These are phyloP conservation scores for Oreochromis aureus DNA, from an alignment of 2,113 vertebrate species.

Conservation along the genomic window DNA sequence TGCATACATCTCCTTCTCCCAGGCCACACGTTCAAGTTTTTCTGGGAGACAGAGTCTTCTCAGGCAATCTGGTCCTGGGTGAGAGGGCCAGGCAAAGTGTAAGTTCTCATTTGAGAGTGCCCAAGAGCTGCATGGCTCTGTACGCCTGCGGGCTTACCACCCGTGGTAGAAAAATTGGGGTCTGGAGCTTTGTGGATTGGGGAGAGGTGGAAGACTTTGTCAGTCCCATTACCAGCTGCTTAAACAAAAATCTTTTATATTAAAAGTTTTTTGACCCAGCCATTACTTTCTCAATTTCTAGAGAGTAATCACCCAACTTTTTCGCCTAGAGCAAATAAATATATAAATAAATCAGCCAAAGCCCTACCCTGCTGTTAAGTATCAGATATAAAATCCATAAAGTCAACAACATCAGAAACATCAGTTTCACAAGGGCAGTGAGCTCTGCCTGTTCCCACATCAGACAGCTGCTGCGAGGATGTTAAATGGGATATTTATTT, in stretches of 20 bases:
- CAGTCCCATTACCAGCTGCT: not conserved
- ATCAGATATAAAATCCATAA: not conserved
- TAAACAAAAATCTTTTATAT: not conserved
- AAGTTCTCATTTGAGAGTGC: not conserved
- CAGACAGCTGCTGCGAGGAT: not conserved
- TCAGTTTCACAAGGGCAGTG: not conserved
- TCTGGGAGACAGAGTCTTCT: not conserved
- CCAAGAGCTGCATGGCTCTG: not conserved
- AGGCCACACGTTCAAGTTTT: not conserved
- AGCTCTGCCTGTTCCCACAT: not conserved
- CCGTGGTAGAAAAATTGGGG: not conserved
- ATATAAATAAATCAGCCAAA: not conserved
- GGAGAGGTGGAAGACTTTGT: not conserved
- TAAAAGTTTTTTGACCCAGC: not conserved
- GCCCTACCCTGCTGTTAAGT: not conserved
- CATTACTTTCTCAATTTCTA: not conserved
- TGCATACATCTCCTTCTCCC: not conserved
- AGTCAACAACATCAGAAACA: not conserved
- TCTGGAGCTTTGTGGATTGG: not conserved
- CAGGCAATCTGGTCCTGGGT: not conserved
- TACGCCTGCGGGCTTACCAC: rapidly evolving
- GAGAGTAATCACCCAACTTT: not conserved
- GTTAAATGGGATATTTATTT: not conserved
- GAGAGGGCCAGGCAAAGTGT: not conserved
- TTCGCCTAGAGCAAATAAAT: rapidly evolving